phyloP scores from a whole-genome alignment of 2,888 invertebrate species.

The Fragum fragum region DNA sequence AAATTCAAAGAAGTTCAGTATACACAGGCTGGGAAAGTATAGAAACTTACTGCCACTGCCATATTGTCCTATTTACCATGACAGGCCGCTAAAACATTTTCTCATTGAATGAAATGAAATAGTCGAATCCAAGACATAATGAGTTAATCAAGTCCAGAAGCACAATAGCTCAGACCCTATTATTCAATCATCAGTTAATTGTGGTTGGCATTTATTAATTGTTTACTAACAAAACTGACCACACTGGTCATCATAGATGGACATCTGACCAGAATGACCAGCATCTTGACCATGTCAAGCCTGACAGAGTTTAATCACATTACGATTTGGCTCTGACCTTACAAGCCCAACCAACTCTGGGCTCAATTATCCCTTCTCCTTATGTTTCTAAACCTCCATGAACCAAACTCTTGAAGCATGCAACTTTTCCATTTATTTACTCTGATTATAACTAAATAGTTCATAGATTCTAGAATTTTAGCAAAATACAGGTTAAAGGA shows the following conservation, averaged over 20 bases:
- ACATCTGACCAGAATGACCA: conserved; percentile 38
- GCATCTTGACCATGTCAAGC: conserved; percentile 51
- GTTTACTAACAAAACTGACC: conserved; percentile 44
- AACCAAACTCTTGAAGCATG: conserved; percentile 5
- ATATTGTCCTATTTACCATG: too few species aligned
- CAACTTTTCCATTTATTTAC: too few species aligned
- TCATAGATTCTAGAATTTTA: too few species aligned
- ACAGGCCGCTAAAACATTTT: too few species aligned
- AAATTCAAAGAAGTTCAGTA: too few species aligned
- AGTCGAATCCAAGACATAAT: neutral
- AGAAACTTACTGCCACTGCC: too few species aligned
- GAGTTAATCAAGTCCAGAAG: conserved; percentile 10
- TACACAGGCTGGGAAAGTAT: too few species aligned
- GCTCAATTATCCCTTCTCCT: neutral
- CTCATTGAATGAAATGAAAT: too few species aligned
- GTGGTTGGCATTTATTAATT: conserved; percentile 65
- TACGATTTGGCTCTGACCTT: conserved; percentile 13
- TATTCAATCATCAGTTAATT: conserved; percentile 54
- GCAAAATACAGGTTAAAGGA: too few species aligned
- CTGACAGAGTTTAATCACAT: conserved; percentile 33
- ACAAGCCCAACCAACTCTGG: conserved; percentile 9
- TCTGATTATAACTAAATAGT: too few species aligned
- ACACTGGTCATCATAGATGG: conserved; percentile 25
- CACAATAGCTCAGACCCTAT: conserved; percentile 12
- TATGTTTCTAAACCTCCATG: too few species aligned